These are phyloP conservation scores for Hirtodrosophila cameraria DNA, from an alignment of 2,888 invertebrate species.

Conservation along the genomic window DNA sequence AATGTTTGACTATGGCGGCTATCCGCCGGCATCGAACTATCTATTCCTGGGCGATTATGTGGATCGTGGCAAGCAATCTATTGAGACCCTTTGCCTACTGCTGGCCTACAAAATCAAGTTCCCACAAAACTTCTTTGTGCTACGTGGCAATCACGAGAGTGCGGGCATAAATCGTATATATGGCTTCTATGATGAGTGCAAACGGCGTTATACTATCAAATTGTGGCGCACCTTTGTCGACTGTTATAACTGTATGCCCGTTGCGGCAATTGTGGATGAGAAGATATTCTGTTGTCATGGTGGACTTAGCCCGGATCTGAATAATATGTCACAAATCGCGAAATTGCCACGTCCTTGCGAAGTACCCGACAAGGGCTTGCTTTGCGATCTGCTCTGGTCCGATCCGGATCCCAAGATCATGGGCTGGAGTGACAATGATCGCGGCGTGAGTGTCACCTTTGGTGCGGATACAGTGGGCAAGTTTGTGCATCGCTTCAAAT, in stretches of 20 bases:
- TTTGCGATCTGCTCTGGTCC: conserved; percentile 98
- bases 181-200: conserved; percentile 97
- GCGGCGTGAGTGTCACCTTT: conserved; percentile 99
- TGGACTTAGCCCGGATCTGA: conserved; percentile 94
- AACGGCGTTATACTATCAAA: conserved; percentile 96
- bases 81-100: conserved; percentile 97
- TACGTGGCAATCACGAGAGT: conserved; percentile 88
- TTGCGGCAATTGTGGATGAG: conserved; percentile 96
- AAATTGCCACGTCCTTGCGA: conserved; percentile 98
- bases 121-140: conserved; percentile 94
- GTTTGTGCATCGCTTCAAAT: conserved; percentile 93
- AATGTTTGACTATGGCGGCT: conserved; percentile 98
- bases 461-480: conserved; percentile 90
- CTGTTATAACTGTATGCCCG: conserved; percentile 98
- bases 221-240: conserved; percentile 99
- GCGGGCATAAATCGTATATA: conserved; percentile 98
- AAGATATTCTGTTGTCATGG: conserved; percentile 90
- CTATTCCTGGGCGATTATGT: conserved; percentile 98
- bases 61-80: conserved; percentile 97
- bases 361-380: conserved; percentile 96
- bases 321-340: conserved; percentile 97
- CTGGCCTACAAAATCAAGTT: conserved; percentile 99
- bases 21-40: conserved; percentile 98
- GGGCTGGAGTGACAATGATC: conserved; percentile 99
- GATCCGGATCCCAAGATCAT: conserved; percentile 97